Evolutionary conservation across 2,113 vertebrate genomes (phyloP), one percentile per base, ranked within the genome.

Genomic region (Trinectes maculatus): DNA sequence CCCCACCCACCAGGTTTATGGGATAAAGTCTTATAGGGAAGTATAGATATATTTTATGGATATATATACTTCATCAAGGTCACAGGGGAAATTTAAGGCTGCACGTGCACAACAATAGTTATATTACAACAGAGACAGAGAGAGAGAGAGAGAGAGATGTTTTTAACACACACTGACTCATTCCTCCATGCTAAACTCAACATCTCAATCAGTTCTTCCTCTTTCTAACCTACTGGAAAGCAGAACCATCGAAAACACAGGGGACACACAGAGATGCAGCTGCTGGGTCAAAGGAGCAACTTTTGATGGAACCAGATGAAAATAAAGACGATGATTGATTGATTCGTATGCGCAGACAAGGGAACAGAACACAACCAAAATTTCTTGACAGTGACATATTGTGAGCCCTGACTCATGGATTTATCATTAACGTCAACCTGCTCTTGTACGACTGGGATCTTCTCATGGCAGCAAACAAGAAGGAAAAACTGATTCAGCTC

Each of bases 171-270:
- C 39, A 42, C 51, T 78, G 80, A 85, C 77, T 67, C 74, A 76
- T 57, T 39, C 7, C 25, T 75, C 53, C 71, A 59, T 64, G 59
- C 37, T 56, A 53, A 16, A 42, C 28, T 54, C 16, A 42, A 8
- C 31, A 37, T 61, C 66, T 63, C 31, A 71, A 66, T 69, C 49
- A 57, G 16, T 39, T 39, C 64, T 84, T 84, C 85, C 77, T 73
- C 53, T 83, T 88, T 87, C 37, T 74, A 47, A 34, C 52, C 18
- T 65, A 9, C 31, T 73, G 60, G 72, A 74, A 79, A 77, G 53
- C 55, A 77, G 68, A 73, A 87, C 36, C 51, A 62, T 29, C 57
- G 57, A 62, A 79, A 29, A 49, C 37, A 51, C 25, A 39, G 61
- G 58, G 42, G 42, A 71, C 21, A 22, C 13, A 61, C 16, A 33